phyloP scores from a whole-genome alignment of 1,140 invertebrate species.

The Thalassaphorura encarpata region DNA sequence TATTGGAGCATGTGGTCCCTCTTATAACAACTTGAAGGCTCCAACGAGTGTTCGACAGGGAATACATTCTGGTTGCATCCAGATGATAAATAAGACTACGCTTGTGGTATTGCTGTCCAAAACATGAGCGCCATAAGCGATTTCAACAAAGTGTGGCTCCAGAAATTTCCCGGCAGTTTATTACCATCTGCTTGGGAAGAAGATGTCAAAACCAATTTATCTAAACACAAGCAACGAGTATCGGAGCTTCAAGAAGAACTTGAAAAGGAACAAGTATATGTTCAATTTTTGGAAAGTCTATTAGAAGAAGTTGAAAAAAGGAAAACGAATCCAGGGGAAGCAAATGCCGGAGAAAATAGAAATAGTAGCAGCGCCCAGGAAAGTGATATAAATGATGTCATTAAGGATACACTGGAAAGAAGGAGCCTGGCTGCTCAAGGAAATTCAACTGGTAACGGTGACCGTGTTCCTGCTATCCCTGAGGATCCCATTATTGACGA shows the following conservation, averaged over 20 bases:
- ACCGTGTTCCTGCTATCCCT: not conserved
- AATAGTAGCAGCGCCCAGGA: slow-evolving; percentile 30
- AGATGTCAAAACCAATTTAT: slow-evolving; percentile 74
- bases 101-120: too few relatives aligned
- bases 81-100: too few relatives aligned
- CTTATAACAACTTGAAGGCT: too few relatives aligned
- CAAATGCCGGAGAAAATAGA: not conserved
- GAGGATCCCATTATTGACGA: not conserved
- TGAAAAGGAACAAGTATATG: slow-evolving; percentile 80
- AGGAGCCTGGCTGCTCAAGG: slow-evolving; percentile 5
- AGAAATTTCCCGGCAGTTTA: slow-evolving; percentile 76
- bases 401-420: slow-evolving; percentile 38
- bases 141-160: slow-evolving; percentile 55
- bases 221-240: slow-evolving; percentile 71
- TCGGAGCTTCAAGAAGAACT: slow-evolving; percentile 65
- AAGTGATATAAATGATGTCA: slow-evolving; percentile 34
- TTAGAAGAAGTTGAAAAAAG: slow-evolving; percentile 70
- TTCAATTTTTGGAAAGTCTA: slow-evolving; percentile 72
- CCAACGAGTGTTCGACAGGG: too few relatives aligned
- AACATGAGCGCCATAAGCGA: slow-evolving; percentile 32
- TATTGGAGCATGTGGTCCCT: too few relatives aligned
- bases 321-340: slow-evolving; percentile 36
- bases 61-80: too few relatives aligned
- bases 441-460: too few relatives aligned
- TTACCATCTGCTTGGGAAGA: slow-evolving; percentile 81